These are phyloP conservation scores for Drosophila percnosoma DNA, from an alignment of 2,888 invertebrate genomes.

Conservation along the genomic window DNA sequence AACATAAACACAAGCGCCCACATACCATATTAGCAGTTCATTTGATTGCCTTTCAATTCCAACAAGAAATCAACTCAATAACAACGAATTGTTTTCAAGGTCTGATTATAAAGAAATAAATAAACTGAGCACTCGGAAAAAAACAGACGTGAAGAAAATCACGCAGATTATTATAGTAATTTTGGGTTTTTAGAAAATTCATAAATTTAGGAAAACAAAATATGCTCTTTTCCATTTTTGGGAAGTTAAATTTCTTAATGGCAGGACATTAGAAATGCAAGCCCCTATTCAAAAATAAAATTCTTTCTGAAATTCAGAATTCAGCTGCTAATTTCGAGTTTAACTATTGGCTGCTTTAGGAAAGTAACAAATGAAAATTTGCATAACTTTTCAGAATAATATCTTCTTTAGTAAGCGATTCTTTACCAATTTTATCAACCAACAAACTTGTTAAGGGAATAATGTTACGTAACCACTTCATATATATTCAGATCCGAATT, in stretches of 20 bases:
- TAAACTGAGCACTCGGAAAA: neutral
- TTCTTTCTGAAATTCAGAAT: too few relatives aligned
- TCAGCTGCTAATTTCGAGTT: neutral
- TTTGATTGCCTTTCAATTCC: constrained; percentile 7
- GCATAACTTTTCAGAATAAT: neutral
- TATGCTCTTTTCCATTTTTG: too few relatives aligned
- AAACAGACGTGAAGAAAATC: too few relatives aligned
- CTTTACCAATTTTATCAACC: neutral
- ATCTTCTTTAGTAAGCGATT: neutral
- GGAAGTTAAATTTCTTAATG: too few relatives aligned
- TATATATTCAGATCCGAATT: too few relatives aligned
- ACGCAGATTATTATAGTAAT: too few relatives aligned
- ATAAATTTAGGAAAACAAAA: neutral
- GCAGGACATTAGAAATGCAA: too few relatives aligned
- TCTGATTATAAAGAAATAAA: neutral
- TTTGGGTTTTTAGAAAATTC: neutral
- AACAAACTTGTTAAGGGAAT: neutral
- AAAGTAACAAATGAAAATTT: neutral
- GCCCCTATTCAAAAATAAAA: too few relatives aligned
- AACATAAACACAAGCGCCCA: neutral
- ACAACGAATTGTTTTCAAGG: neutral
- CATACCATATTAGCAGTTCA: constrained; percentile 21
- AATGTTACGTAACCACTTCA: neutral
- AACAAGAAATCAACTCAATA: neutral
- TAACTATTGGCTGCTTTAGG: neutral